phyloP scores from a whole-genome alignment of 1,140 invertebrate species.

The Diachasmimorpha longicaudata region DNA sequence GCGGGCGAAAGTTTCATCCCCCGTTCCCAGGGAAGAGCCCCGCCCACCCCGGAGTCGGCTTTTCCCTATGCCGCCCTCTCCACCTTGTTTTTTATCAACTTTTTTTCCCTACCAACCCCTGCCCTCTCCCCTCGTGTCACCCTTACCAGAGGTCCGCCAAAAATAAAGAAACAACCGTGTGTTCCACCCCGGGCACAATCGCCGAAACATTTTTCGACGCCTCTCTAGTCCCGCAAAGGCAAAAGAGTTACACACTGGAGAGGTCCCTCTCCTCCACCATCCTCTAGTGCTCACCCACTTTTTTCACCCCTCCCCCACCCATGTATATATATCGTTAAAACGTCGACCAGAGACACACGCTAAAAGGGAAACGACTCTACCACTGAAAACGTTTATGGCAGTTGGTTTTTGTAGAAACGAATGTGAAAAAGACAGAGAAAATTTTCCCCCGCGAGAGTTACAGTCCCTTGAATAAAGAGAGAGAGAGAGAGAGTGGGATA shows the following conservation, averaged over 20 bases:
- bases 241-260: conserved; percentile 36
- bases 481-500: background rate
- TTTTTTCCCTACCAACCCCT: background rate
- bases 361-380: conserved; percentile 17
- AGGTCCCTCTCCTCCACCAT: background rate
- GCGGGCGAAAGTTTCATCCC: conserved; percentile 57
- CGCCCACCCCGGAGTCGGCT: conserved; percentile 49
- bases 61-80: background rate
- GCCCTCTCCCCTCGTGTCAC: background rate
- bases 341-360: conserved; percentile 29
- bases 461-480: conserved; percentile 3
- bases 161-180: conserved; percentile 54
- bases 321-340: conserved; percentile 16
- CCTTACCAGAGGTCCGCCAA: conserved; percentile 34
- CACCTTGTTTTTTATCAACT: conserved; percentile 45
- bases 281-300: conserved; percentile 7
- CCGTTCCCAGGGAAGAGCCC: conserved; percentile 46
- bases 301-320: background rate
- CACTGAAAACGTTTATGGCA: conserved; percentile 10
- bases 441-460: background rate
- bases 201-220: conserved; percentile 58
- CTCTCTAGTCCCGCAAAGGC: conserved; percentile 33
- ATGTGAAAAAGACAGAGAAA: background rate
- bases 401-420: background rate
- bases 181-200: conserved; percentile 54